Evolutionary conservation across 1,140 invertebrate genomes (phyloP).

Genomic region (Cylas formicarius): DNA sequence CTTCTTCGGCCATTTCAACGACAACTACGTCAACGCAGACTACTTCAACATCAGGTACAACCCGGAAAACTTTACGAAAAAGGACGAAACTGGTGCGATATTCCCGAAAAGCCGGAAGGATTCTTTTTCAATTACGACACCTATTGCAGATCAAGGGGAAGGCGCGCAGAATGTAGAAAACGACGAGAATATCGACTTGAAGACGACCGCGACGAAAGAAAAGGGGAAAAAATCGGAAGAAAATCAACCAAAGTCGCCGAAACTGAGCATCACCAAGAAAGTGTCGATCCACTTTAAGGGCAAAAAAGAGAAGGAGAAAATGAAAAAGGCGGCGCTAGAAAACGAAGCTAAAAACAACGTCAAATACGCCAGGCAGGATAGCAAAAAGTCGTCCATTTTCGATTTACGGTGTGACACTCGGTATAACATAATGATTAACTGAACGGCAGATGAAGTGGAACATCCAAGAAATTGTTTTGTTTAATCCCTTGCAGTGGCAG

Average conservation of each 20-base stretch:
- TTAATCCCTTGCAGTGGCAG: no score
- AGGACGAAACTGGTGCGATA: not conserved
- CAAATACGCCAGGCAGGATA: conserved; percentile 9
- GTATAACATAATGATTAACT: conserved; percentile 1
- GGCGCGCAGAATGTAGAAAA: conserved; percentile 33
- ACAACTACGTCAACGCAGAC: conserved; percentile 29
- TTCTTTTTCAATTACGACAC: not conserved
- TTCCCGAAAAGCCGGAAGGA: not conserved
- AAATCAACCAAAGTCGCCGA: conserved; percentile 24
- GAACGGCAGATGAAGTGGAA: no score
- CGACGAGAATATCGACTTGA: conserved; percentile 41
- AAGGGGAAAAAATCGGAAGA: conserved; percentile 31
- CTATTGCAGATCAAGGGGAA: not conserved
- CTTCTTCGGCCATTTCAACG: conserved; percentile 29
- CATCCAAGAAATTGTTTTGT: no score
- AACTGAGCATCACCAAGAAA: conserved; percentile 34
- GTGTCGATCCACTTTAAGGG: conserved; percentile 41
- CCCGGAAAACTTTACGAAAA: conserved; percentile 27
- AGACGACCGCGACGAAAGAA: conserved; percentile 41
- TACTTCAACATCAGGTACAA: conserved; percentile 33
- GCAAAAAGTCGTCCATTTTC: conserved; percentile 8
- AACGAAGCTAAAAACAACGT: conserved; percentile 7
- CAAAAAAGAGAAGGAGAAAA: conserved; percentile 33
- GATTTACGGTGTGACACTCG: conserved; percentile 8
- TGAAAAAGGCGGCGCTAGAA: conserved; percentile 14